Conservation (phyloP, 2,888 invertebrate genomes). For the Dicycla oo region DNA sequence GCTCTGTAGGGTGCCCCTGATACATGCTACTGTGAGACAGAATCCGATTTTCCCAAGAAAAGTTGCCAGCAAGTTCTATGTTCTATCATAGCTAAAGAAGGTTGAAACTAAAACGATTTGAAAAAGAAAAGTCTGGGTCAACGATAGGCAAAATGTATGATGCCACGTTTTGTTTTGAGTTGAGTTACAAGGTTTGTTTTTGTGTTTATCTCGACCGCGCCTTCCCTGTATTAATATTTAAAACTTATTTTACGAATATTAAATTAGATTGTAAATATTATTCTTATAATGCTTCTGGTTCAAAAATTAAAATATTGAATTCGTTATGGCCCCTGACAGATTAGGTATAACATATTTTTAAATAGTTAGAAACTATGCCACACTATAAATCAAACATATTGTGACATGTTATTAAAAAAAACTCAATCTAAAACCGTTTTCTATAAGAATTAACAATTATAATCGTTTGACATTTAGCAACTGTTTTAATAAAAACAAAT, state of each 20-base stretch:
- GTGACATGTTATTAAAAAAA: slow-evolving; percentile 44
- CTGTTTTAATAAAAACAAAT: slow-evolving; percentile 50
- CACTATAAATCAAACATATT: slow-evolving; percentile 53
- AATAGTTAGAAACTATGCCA: slow-evolving; percentile 33
- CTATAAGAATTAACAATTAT: slow-evolving; percentile 40
- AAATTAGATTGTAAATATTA: slow-evolving; percentile 31
- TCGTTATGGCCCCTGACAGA: slow-evolving; percentile 33
- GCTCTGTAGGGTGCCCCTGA: slow-evolving; percentile 57
- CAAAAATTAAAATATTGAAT: slow-evolving; percentile 44
- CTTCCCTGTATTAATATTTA: slow-evolving; percentile 13
- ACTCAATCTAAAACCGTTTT: slow-evolving; percentile 17
- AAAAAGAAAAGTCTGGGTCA: neutral
- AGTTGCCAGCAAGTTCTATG: neutral
- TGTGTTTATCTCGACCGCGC: neutral
- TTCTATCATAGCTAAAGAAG: neutral
- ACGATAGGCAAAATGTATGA: neutral
- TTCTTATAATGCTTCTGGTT: slow-evolving; percentile 27
- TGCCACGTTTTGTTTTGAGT: neutral
- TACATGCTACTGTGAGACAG: neutral
- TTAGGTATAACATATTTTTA: slow-evolving; percentile 28
- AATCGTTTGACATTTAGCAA: slow-evolving; percentile 47
- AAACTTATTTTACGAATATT: slow-evolving; percentile 8
- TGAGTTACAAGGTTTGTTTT: neutral
- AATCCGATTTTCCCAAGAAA: neutral
- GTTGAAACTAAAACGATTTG: neutral